These are phyloP conservation scores for Girardinus metallicus DNA, from an alignment of 2,797 vertebrate species.

Conservation along the genomic window DNA sequence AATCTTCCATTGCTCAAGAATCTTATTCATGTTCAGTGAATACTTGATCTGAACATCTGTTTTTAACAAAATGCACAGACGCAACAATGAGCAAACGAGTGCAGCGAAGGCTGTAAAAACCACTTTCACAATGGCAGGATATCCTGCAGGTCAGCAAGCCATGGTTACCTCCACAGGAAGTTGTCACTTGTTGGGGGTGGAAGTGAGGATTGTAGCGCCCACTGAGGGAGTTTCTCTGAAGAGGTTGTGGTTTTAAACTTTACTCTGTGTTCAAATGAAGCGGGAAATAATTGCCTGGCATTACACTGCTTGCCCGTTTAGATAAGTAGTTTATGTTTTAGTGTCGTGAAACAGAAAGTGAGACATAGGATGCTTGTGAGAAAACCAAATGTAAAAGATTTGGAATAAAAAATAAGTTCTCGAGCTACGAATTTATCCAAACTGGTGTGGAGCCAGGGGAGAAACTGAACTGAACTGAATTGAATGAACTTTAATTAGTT, in stretches of 20 bases:
- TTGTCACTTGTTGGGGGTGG: slow-evolving; percentile 76
- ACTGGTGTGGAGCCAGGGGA: too few species aligned
- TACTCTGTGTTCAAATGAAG: slow-evolving; percentile 23
- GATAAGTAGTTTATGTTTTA: slow-evolving; percentile 7
- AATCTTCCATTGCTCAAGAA: slow-evolving; percentile 43
- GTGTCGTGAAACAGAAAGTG: not conserved
- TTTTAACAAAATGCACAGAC: slow-evolving; percentile 56
- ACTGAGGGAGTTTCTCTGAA: slow-evolving; percentile 46
- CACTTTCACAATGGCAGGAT: slow-evolving; percentile 83
- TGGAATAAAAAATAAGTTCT: not conserved
- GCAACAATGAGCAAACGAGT: slow-evolving; percentile 57
- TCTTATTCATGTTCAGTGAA: slow-evolving; percentile 35
- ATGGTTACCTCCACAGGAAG: slow-evolving; percentile 76
- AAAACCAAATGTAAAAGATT: not conserved
- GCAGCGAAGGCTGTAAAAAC: slow-evolving; percentile 68
- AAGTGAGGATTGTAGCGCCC: slow-evolving; percentile 76
- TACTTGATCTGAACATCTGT: slow-evolving; percentile 19
- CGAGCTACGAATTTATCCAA: too few species aligned
- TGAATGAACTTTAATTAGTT: not conserved
- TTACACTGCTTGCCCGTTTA: slow-evolving; percentile 2
- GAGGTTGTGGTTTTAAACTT: slow-evolving; percentile 43
- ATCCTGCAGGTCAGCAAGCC: slow-evolving; percentile 81
- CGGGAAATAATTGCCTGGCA: slow-evolving; percentile 26
- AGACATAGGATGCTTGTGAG: not conserved
- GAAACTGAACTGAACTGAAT: not conserved